phyloP scores from a whole-genome alignment of 2,113 vertebrate genomes.

The Dromaius novaehollandiae region DNA sequence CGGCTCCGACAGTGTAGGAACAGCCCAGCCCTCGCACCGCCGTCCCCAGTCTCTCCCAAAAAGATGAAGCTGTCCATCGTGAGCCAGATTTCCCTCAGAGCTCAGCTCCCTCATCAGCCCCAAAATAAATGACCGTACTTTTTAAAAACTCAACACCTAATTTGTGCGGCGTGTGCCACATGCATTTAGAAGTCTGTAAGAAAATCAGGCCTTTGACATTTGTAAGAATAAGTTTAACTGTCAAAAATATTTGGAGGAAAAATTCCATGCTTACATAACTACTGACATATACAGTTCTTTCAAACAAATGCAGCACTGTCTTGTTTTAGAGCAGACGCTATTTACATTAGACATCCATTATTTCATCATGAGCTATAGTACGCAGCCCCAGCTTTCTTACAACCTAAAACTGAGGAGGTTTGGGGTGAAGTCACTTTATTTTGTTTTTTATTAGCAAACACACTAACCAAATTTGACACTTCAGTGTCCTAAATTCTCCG shows the following conservation, averaged over 20 bases:
- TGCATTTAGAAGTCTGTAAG: neutral
- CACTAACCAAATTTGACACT: neutral
- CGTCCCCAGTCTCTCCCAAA: neutral
- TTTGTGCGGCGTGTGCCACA: rapidly evolving
- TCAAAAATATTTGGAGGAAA: neutral
- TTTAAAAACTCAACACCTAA: neutral
- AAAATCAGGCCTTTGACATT: neutral
- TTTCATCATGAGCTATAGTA: neutral
- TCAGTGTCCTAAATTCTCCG: constrained; percentile 5
- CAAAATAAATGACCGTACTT: neutral
- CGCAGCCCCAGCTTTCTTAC: neutral
- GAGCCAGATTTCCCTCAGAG: neutral
- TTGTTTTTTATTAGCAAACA: neutral
- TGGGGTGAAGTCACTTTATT: neutral
- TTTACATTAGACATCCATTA: neutral
- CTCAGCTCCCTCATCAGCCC: neutral
- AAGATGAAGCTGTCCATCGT: rapidly evolving
- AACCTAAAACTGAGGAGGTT: neutral
- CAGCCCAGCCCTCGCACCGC: too few relatives aligned
- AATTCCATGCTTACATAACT: neutral
- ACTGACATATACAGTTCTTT: neutral
- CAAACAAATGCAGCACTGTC: neutral
- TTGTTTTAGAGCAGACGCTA: neutral
- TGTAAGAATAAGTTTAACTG: neutral
- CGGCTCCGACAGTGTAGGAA: rapidly evolving